A percentile compares a stretch with the other conserved stretches of the same genome.
phyloP scores from a whole-genome alignment of 2,888 invertebrate species.

The Netelia inedita region DNA sequence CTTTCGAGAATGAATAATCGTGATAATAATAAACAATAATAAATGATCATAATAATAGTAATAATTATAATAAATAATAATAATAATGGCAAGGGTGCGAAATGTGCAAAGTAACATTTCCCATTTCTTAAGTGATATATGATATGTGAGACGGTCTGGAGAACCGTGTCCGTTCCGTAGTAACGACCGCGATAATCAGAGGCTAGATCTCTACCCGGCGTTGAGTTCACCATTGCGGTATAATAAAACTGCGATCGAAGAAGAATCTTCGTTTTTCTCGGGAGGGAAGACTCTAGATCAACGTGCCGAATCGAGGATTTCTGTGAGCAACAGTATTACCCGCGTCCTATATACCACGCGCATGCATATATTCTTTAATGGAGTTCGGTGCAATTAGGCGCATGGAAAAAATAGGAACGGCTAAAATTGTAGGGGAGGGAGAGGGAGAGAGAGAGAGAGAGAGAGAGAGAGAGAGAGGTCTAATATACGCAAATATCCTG shows the following conservation, averaged over 20 bases:
- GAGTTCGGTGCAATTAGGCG: conserved; percentile 44
- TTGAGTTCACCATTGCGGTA: conserved; percentile 9
- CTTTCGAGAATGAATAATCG: no score
- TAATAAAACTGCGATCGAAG: conserved; percentile 16
- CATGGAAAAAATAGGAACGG: conserved; percentile 2
- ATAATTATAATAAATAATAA: not conserved
- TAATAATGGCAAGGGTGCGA: not conserved
- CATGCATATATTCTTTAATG: conserved; percentile 24
- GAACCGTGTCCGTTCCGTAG: conserved; percentile 15
- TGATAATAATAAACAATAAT: not conserved
- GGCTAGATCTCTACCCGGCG: conserved; percentile 31
- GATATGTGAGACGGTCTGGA: not conserved
- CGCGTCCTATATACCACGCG: not conserved
- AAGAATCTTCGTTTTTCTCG: conserved; percentile 26
- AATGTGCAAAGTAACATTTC: conserved; percentile 13
- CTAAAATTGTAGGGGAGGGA: not conserved
- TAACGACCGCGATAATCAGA: conserved; percentile 48
- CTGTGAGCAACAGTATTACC: conserved; percentile 16
- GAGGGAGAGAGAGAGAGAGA: conserved; percentile 1
- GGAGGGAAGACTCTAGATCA: conserved; percentile 14
- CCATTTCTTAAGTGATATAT: not conserved
- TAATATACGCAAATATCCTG: not conserved
- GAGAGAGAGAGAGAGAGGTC: conserved; percentile 1
- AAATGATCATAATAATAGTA: no score
- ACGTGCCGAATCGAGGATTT: conserved; percentile 10